phyloP scores from a whole-genome alignment of 2,113 vertebrate genomes.

The Halcyon senegalensis region DNA sequence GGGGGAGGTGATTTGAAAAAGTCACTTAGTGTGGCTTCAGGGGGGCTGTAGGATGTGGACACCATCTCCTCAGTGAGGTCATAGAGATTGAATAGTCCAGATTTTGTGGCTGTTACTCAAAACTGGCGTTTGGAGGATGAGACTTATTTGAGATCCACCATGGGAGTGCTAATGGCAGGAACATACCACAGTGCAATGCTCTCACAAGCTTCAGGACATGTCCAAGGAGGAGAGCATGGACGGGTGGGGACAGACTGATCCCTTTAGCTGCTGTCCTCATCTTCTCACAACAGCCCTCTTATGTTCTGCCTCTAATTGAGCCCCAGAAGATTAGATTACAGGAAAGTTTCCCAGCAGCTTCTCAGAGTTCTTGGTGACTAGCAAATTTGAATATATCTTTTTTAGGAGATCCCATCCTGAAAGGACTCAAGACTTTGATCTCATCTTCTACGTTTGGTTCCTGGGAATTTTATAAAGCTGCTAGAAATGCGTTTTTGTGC shows the following conservation, averaged over 20 bases:
- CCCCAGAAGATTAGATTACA: not conserved
- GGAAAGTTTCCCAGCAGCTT: not conserved
- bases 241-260: not conserved
- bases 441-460: not conserved
- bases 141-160: not conserved
- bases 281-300: not conserved
- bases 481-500: not conserved
- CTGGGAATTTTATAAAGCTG: not conserved
- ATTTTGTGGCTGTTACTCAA: not conserved
- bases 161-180: not conserved
- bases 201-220: not conserved
- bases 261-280: not conserved
- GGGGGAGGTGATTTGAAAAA: not conserved
- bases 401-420: not conserved
- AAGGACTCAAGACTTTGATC: not conserved
- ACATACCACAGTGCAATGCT: rapidly evolving
- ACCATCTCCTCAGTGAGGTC: not conserved
- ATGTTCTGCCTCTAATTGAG: not conserved
- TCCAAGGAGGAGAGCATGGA: not conserved
- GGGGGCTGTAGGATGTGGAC: not conserved
- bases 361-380: not conserved
- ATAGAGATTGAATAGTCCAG: not conserved
- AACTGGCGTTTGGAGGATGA: not conserved
- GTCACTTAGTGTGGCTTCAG: not conserved
- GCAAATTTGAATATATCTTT: not conserved